Evolutionary conservation across 2,113 vertebrate genomes (phyloP), one percentile per base, ranked within the genome.

Genomic region (Opisthocomus hoazin): DNA sequence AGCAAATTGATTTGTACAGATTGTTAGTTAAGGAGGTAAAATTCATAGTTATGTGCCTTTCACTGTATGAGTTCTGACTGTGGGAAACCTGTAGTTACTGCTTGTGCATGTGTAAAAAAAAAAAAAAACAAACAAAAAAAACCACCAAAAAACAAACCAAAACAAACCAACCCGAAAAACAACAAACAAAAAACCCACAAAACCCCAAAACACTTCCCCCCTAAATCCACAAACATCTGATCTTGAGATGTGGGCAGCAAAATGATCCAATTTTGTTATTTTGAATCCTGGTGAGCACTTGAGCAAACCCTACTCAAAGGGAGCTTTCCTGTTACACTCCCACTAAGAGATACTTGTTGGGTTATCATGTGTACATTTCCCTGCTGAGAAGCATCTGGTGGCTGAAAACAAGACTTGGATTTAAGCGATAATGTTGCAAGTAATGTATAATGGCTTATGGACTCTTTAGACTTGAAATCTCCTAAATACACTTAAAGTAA

Each of bases 351-450:
- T 61, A n/a, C 39, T 75, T 87, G 5, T 4, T 69, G 70, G 43
- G 48, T 95, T 92, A 30, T 53, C 2, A 0, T 90, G 71, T 94
- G 85, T 94, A 74, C 68, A 54, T 94, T 93, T 88, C 34, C 92
- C 94, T 93, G 90, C 86, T 95, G 96, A 79, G 92, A 87, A 84
- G 85, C 80, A 89, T 84, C 86, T 94, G 92, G 80, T 65, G 69
- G 84, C 50, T 94, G 66, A 48, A 91, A 93, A 84, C 61, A 91
- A 84, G 86, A 8, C 71, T 61, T 41, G 60, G 56, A 90, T 94
- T 88, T 87, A 89, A 83, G 43, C 30, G 30, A 56, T 66, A 84
- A 77, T 56, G 24, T 63, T 74, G 30, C 37, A 75, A 71, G 36
- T 65, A 41, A 32, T 74, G 29, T 83, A 68, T 74, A 80, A 75